Base-by-base conservation (phyloP, 2,113 vertebrate species). In the Aspiorhynchus laticeps region DNA sequence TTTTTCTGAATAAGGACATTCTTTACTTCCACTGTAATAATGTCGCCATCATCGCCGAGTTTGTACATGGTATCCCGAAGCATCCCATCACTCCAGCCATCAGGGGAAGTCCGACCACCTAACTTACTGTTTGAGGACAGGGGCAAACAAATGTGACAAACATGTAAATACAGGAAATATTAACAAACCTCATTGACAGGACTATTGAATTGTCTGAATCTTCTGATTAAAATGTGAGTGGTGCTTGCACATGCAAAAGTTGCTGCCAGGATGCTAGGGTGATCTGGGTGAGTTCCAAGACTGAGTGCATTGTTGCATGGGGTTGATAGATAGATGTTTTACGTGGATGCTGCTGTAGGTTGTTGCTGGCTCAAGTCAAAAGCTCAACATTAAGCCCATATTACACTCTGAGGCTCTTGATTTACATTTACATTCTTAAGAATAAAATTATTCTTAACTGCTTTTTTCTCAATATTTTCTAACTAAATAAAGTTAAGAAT, bases 1-100 rank as follows among this genome's bases (percentile, higher is more conserved):
- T 90, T 96, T 87, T 91, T 97, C 88, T 98, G 95, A 21, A 90
- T 87, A 5, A 96, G 86, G 19, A 90, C 38, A 0, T 97, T 99
- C 86, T 92, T 96, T 80, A 99, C 96, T 0, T 56, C 84, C 73
- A 99, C 88, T 1, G 89, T 95, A 81, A 97, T 92, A 0, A 4
- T 6, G 14, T 95, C 91, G 0, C 0, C 51, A 0, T 85, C 61
- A 0, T 51, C 71, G 26, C 94, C 94, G 12, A 96, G 67, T 7
- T 10, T 96, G 88, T 92, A 91, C 0, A 0, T 0, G 11, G 69
- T 1, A 0, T 0, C 21, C 87, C 67, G 17, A 0, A 83, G 0
- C 0, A 53, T 86, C 61, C 83, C 83, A 17, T 85, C 96, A 91
- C 93, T 0, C 7, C 56, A 4, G 0, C 0, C 0, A 0, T 0